Evolutionary conservation across 2,797 vertebrate genomes (phyloP), one percentile per base, ranked within the genome.

Genomic region (Danio aesculapii): DNA sequence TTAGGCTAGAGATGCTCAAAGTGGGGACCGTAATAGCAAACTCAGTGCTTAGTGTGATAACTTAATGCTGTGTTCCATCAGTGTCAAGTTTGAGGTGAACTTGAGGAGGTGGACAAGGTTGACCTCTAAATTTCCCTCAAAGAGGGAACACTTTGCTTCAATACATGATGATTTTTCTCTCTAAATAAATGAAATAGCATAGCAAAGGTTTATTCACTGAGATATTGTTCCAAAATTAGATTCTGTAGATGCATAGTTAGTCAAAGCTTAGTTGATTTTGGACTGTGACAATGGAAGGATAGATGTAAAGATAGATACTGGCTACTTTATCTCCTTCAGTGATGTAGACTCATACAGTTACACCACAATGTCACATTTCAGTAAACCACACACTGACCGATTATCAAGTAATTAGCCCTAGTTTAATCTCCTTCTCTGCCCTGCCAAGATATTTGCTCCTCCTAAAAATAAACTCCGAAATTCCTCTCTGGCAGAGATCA

Each of bases 11-110:
- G 64, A 78, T 75, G 62, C 68, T 84, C 73, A 74, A 83, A 83
- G 82, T 81, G 74, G 64, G 57, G 53, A 58, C 84, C 58, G 75
- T 76, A 75, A 86, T 84, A 82, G 82, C 82, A 75, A 81, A 87
- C 85, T 86, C 63, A 16, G 47, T 30, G 58, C 67, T 71, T 77
- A 47, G 79, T 84, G 64, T 77, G 68, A 81, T 52, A 70, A 81
- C 81, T 77, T 84, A 84, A 85, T 83, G 68, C 81, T 81, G 75
- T 61, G 68, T 83, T 85, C 53, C 8, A 58, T 85, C 78, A 87
- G 81, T 83, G 82, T 84, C 83, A 81, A 67, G 66, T 44, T n/a
- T 46, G 17, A 73, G 61, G 49, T 62, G 58, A 79, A 57, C 68
- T 47, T 70, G 46, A 58, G 73, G 41, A 71, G 74, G 21, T 41